Evolutionary conservation across 2,797 vertebrate species (phyloP).

Genomic region (Ceryle rudis): DNA sequence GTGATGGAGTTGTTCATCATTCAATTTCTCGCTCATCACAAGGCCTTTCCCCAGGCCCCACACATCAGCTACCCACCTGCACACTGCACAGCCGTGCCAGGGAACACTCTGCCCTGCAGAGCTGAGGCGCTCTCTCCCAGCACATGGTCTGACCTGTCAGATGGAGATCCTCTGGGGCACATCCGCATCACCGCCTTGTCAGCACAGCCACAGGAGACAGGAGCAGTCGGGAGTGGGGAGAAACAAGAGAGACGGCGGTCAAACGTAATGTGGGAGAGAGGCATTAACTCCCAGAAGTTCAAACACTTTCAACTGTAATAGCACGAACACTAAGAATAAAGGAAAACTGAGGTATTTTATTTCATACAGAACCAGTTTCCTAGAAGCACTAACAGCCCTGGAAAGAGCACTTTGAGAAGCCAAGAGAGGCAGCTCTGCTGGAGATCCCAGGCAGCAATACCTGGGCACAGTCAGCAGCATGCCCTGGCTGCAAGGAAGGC

Average conservation of each 20-base stretch:
- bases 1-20: not conserved
- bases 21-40: not conserved
- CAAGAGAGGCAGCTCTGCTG: not conserved
- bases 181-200: accelerated
- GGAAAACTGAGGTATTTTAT: not conserved
- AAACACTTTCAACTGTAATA: not conserved
- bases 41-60: not conserved
- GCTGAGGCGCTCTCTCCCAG: not conserved
- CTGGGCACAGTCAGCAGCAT: not conserved
- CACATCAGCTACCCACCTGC: not conserved
- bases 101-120: not conserved
- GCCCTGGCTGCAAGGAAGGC: not conserved
- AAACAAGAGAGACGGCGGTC: not conserved
- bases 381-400: not conserved
- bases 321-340: not conserved
- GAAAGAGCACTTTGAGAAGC: not conserved
- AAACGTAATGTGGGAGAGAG: not conserved
- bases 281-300: not conserved
- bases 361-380: not conserved
- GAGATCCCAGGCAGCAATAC: not conserved
- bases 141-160: not conserved
- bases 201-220: not conserved
- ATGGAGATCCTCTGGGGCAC: no score
- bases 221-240: not conserved
- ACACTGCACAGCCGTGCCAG: not conserved